Evolutionary conservation across 1,140 invertebrate species (phyloP).

Genomic region (Mercenaria mercenaria): DNA sequence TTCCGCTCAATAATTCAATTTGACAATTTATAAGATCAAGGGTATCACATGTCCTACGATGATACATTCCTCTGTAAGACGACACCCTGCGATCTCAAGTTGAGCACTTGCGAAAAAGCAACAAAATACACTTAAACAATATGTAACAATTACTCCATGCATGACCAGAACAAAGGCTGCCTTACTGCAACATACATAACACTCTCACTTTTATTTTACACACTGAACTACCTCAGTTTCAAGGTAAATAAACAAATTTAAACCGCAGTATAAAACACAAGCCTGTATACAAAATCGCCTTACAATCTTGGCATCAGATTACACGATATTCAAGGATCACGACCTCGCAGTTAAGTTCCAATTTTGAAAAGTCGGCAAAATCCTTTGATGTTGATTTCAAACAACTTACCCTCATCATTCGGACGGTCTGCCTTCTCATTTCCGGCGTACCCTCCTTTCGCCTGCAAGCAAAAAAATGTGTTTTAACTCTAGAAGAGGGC

Average conservation of each 20-base stretch:
- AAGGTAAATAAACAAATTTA: constrained; percentile 23
- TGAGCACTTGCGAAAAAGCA: neutral
- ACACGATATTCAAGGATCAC: constrained; percentile 54
- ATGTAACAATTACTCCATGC: constrained; percentile 17
- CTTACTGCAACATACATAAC: constrained; percentile 2
- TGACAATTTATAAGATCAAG: constrained; percentile 45
- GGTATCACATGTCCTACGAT: constrained; percentile 49
- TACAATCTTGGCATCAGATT: constrained; percentile 56
- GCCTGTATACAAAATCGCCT: neutral
- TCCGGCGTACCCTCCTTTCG: constrained; percentile 58
- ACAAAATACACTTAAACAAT: neutral
- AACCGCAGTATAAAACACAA: neutral
- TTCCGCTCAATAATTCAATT: constrained; percentile 66
- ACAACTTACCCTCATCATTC: constrained; percentile 64
- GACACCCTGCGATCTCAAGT: constrained; percentile 48
- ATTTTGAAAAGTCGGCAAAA: constrained; percentile 40
- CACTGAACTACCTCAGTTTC: neutral
- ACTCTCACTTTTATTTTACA: constrained; percentile 40
- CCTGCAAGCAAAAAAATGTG: constrained; percentile 54
- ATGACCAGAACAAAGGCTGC: constrained; percentile 40
- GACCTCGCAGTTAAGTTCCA: constrained; percentile 37
- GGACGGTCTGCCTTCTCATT: constrained; percentile 53
- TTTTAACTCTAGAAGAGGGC: neutral
- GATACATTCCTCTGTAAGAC: constrained; percentile 55
- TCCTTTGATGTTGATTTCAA: constrained; percentile 64